Evolutionary conservation across 1,140 invertebrate species (phyloP), one percentile per base, ranked within the genome.

Genomic region (Drosophila carrolli): DNA sequence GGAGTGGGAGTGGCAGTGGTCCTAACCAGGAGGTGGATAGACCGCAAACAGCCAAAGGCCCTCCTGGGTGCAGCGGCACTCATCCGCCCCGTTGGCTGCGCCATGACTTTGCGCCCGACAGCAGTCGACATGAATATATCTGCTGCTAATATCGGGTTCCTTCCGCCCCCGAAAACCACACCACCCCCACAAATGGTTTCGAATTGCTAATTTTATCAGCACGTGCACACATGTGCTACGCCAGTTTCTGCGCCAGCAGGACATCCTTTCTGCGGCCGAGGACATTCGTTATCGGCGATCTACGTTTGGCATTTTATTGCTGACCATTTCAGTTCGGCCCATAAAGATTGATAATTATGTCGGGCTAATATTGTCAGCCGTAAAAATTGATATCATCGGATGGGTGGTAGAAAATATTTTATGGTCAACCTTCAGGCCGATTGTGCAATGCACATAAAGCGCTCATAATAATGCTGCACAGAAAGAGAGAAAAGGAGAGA

Each of bases 151-250:
- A 84, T 85, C 59, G 38, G 53, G 68, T 70, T 71, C 65, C 67
- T 71, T 71, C 35, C 67, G 40, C 32, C 14, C 37, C 23, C 59
- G 29, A 44, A 73, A 47, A 43, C 70, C 57, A 48, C 71, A 50
- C 37, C 51, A 62, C n/a, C 43, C 43, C 61, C 80, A 66, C 66
- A 81, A 89, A 89, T 73, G 74, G 80, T 65, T 89, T 70, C 65
- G 84, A 89, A 89, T 89, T 84, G 84, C 84, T 89, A 89, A 89
- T 89, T 88, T 88, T 80, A 89, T 88, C 84, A 78, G 80, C 43
- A 48, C 63, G 77, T 70, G 82, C 47, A 61, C 63, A 79, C 66
- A 62, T 79, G 67, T 72, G 55, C 40, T 68, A 66, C 65, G 46
- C 16, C 61, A 66, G 66, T 66, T 68, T 68, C 65, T 48, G 61